Conservation (phyloP, 2,888 invertebrate genomes). For the Dugesia japonica region DNA sequence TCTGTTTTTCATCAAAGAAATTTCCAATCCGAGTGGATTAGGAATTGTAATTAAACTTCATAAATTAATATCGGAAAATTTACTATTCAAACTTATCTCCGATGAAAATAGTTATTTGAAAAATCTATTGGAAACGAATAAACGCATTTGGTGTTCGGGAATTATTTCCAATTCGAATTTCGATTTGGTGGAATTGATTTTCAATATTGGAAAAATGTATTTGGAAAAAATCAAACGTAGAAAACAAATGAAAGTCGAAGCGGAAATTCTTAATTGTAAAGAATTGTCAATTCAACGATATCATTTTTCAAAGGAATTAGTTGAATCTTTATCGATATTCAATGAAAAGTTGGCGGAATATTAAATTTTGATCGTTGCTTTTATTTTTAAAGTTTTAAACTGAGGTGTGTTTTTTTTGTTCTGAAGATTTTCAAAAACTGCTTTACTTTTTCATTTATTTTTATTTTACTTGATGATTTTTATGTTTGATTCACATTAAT, state of each 20-base stretch:
- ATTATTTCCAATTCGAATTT: neutral
- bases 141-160: neutral
- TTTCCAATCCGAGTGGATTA: neutral
- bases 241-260: neutral
- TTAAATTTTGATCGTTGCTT: no score
- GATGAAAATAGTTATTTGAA: neutral
- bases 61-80: neutral
- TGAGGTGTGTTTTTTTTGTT: no score
- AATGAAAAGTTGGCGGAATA: no score
- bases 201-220: neutral
- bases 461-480: no score
- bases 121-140: neutral
- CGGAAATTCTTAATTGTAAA: neutral
- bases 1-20: neutral
- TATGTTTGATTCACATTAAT: no score
- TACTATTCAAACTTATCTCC: neutral
- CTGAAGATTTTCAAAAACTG: no score
- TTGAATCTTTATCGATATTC: constrained; percentile 1
- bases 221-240: neutral
- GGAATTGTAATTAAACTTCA: neutral
- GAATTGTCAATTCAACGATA: neutral
- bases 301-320: neutral
- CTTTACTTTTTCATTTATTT: no score
- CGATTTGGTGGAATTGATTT: neutral
- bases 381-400: no score